A percentile compares a stretch with the other conserved stretches of the same genome.
These are phyloP conservation scores for Sinocyclocheilus maitianheensis DNA, from an alignment of 2,113 vertebrate species.

Conservation along the genomic window DNA sequence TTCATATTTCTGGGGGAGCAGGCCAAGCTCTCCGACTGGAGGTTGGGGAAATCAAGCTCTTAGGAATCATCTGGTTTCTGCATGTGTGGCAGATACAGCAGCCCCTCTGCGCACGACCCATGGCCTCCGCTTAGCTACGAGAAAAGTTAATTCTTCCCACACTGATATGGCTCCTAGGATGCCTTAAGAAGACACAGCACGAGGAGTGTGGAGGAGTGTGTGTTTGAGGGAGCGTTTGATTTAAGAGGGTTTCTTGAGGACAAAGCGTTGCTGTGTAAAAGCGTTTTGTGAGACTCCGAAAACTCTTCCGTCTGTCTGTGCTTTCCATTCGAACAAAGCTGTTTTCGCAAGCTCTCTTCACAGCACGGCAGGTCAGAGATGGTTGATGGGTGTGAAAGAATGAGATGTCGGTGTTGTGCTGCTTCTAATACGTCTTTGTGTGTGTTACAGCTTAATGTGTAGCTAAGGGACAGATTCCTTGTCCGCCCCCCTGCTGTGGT, in stretches of 20 bases:
- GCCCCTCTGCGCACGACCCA: slow-evolving; percentile 28
- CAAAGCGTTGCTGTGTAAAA: slow-evolving; percentile 10
- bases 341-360: slow-evolving; percentile 3
- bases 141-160: slow-evolving; percentile 52
- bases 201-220: background rate
- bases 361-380: slow-evolving; percentile 10
- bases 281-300: background rate
- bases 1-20: slow-evolving; percentile 8
- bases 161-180: slow-evolving; percentile 59
- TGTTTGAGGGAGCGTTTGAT: background rate
- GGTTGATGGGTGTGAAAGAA: slow-evolving; percentile 7
- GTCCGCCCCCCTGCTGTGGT: slow-evolving; percentile 3
- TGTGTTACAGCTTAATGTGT: slow-evolving; percentile 8
- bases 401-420: slow-evolving; percentile 1
- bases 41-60: slow-evolving; percentile 29
- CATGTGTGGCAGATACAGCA: slow-evolving; percentile 54
- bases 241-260: slow-evolving; percentile 20
- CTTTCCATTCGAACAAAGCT: background rate
- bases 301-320: background rate
- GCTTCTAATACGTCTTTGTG: slow-evolving; percentile 11
- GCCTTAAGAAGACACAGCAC: background rate
- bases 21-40: slow-evolving; percentile 27
- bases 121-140: slow-evolving; percentile 60
- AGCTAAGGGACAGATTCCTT: slow-evolving; percentile 23
- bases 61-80: slow-evolving; percentile 66